Percentiles rank a stretch among this genome's conserved stretches.
Conservation (phyloP, 1,140 invertebrate genomes). For the Dinothrombium tinctorium region DNA sequence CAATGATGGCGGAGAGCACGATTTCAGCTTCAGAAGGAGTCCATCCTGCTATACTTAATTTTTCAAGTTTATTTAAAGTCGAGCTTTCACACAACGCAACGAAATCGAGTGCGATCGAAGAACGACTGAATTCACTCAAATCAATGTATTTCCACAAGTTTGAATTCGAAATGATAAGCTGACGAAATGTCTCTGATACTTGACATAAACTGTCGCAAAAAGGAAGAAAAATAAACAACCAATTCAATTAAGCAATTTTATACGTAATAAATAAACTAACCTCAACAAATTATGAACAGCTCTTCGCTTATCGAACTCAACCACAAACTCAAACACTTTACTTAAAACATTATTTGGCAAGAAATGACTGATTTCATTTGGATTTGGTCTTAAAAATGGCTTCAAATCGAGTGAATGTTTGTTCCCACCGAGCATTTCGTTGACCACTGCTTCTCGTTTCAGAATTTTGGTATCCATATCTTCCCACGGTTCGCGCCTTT, state of each 20-base stretch:
- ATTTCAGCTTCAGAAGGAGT: background rate
- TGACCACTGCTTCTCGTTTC: too few species aligned
- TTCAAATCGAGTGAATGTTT: too few species aligned
- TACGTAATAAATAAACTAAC: too few species aligned
- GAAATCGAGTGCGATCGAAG: background rate
- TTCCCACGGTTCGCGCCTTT: too few species aligned
- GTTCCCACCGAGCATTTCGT: too few species aligned
- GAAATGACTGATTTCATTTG: too few species aligned
- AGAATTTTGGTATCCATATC: too few species aligned
- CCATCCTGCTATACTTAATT: constrained; percentile 1
- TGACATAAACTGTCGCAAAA: constrained; percentile 4
- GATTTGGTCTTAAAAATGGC: too few species aligned
- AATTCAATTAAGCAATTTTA: too few species aligned
- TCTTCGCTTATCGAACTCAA: background rate
- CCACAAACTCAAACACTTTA: background rate
- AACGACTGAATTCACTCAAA: constrained; percentile 3
- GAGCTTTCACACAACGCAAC: background rate
- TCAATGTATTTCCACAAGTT: constrained; percentile 7
- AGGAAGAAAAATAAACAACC: too few species aligned
- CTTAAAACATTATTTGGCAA: background rate
- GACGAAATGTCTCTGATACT: constrained; percentile 7
- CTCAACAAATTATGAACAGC: background rate
- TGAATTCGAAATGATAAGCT: constrained; percentile 5
- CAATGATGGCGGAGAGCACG: background rate
- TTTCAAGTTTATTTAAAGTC: background rate